These are phyloP conservation scores for Hyles vespertilio DNA, from an alignment of 1,140 invertebrate species.

Conservation along the genomic window DNA sequence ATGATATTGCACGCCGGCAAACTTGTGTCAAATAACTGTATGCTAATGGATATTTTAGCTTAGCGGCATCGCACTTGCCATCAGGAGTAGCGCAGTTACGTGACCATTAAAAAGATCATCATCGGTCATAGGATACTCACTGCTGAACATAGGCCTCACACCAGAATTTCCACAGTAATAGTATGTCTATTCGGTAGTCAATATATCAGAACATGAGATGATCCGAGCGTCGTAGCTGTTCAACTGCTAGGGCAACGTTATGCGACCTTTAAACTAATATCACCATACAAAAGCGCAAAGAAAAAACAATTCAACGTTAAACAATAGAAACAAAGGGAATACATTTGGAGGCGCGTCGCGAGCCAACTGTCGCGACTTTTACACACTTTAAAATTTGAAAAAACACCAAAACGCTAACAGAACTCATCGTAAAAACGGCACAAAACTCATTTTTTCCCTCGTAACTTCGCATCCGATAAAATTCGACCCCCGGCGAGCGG, in stretches of 20 bases:
- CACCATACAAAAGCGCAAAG: slow-evolving; percentile 17
- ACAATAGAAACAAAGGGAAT: slow-evolving; percentile 59
- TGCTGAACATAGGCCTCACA: no score
- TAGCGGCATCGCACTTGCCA: no score
- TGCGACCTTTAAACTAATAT: slow-evolving; percentile 55
- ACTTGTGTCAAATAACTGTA: no score
- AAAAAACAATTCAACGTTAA: slow-evolving; percentile 12
- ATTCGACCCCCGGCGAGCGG: slow-evolving; percentile 50
- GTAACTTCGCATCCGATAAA: slow-evolving; percentile 39
- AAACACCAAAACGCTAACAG: slow-evolving; percentile 3
- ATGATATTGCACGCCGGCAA: no score
- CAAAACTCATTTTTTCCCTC: slow-evolving; percentile 50
- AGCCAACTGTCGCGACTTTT: slow-evolving; percentile 55
- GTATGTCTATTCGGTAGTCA: no score
- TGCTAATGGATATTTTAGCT: no score
- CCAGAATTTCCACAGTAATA: no score
- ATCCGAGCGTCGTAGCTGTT: no score
- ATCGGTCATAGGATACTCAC: no score
- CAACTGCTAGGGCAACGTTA: background rate
- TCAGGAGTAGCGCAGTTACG: no score
- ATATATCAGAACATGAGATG: background rate
- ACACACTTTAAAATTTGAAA: slow-evolving; percentile 31
- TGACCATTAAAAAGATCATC: no score
- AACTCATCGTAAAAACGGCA: slow-evolving; percentile 54
- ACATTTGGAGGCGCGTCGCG: slow-evolving; percentile 47